Conservation (phyloP, 2,797 vertebrate species). For the Sebastiscus albofasciatus region DNA sequence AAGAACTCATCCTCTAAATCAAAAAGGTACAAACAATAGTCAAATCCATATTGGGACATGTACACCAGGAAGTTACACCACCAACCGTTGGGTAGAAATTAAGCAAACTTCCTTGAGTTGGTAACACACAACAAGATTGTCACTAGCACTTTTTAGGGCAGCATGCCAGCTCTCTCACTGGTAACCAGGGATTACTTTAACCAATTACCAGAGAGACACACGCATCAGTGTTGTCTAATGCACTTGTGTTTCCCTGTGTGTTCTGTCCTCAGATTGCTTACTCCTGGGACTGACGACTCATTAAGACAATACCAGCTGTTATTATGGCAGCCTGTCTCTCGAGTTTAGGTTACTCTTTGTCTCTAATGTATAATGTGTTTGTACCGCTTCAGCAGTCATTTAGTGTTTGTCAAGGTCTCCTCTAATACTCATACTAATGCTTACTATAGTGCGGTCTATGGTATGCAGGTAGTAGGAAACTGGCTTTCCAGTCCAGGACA, state of each 20-base stretch:
- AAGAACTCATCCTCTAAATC: not conserved
- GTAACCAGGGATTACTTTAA: constrained; percentile 18
- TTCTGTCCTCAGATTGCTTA: constrained; percentile 14
- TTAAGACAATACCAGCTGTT: constrained; percentile 31
- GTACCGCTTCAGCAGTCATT: not conserved
- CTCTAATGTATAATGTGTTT: constrained; percentile 15
- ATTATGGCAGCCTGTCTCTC: not conserved
- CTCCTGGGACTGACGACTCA: constrained; percentile 32
- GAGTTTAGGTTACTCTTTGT: not conserved
- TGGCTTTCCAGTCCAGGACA: constrained; percentile 99
- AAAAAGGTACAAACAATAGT: not conserved
- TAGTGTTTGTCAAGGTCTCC: not conserved
- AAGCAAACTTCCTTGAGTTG: not conserved
- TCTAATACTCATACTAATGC: constrained; percentile 55
- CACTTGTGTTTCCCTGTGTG: not conserved
- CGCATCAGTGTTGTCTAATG: not conserved
- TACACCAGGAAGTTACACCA: not conserved
- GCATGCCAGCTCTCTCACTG: not conserved
- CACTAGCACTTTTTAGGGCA: not conserved
- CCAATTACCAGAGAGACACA: constrained; percentile 14
- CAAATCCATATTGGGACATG: not conserved
- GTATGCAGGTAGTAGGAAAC: constrained; percentile 99
- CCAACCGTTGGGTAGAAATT: not conserved
- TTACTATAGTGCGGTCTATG: constrained; percentile 99
- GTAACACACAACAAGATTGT: not conserved